Base-by-base conservation (phyloP, 2,113 vertebrate genomes). In the Oostethus manadensis region DNA sequence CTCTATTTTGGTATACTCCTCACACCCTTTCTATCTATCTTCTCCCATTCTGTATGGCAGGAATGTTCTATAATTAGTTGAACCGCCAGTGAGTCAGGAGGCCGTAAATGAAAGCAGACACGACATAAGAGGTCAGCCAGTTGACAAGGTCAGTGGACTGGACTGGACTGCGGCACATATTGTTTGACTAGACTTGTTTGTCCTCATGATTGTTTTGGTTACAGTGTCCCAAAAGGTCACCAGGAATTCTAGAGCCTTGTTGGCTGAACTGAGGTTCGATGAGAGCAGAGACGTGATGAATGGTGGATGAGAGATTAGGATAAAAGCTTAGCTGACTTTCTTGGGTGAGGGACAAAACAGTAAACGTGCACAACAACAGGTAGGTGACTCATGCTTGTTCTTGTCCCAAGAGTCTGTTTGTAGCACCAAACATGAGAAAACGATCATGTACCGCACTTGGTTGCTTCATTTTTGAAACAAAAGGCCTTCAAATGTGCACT, bases 21-120 rank as follows among this genome's bases (percentile, higher is more conserved):
- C 51, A 26, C 58, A 53, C 47, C 55, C 57, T 64, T 69, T 44
- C 68, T 66, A 71, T 78, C 70, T 77, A 48, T 84, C 83, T 76
- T 72, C 60, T 35, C 38, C 81, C 72, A 71, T 84, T 88, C 82
- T 85, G 66, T 74, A 35, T 45, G 49, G 47, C 42, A 83, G 84
- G 86, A 87, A 88, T 85, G 86, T 67, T 53, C 86, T 91, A 90
- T 81, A 84, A 88, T 90, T 90, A 85, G 74, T 60, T 54, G 58
- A 78, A 71, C 73, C 68, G 65, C 80, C 77, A 77, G 60, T 88
- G 88, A 89, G 81, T 89, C 87, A 89, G 71, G 69, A 67, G 78
- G 73, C 84, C 72, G 80, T 87, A 89, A 84, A 71, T 44, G 84
- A 88, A 89, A 80, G 76, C 46, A 58, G 81, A 87, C 78, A 77